Conservation (phyloP, 2,888 invertebrate genomes). For the Teinopalpus imperialis region DNA sequence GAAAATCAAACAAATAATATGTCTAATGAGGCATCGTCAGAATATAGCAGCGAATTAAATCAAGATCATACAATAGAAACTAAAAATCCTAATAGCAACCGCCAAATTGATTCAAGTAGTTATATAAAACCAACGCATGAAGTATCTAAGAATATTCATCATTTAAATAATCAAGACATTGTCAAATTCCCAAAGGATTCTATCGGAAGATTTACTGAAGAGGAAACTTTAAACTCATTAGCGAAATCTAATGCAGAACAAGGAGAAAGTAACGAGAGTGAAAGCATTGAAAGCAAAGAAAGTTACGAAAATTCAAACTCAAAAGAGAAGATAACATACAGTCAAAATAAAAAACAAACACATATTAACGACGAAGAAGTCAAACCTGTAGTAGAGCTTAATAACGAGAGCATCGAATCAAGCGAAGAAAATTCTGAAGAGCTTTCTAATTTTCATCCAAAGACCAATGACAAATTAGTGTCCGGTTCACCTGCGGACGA, state of each 20-base stretch:
- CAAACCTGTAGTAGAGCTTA: slow-evolving; percentile 68
- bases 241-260: slow-evolving; percentile 28
- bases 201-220: neutral
- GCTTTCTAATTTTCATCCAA: neutral
- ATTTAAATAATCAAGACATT: neutral
- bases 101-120: slow-evolving; percentile 1
- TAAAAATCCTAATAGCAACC: neutral
- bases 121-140: neutral
- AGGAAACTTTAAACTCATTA: slow-evolving; percentile 29
- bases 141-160: neutral
- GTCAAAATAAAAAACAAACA: slow-evolving; percentile 33
- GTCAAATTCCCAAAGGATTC: neutral
- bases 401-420: slow-evolving; percentile 49
- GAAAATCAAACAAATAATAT: slow-evolving; percentile 2
- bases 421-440: slow-evolving; percentile 33
- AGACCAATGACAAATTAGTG: slow-evolving; percentile 4
- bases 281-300: slow-evolving; percentile 17
- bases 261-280: slow-evolving; percentile 11
- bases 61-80: slow-evolving; percentile 4
- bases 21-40: slow-evolving; percentile 1
- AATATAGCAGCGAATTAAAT: slow-evolving; percentile 10
- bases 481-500: neutral
- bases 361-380: slow-evolving; percentile 63
- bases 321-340: slow-evolving; percentile 2
- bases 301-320: slow-evolving; percentile 6